phyloP scores from a whole-genome alignment of 2,113 vertebrate genomes.

The Gopherus evgoodei region DNA sequence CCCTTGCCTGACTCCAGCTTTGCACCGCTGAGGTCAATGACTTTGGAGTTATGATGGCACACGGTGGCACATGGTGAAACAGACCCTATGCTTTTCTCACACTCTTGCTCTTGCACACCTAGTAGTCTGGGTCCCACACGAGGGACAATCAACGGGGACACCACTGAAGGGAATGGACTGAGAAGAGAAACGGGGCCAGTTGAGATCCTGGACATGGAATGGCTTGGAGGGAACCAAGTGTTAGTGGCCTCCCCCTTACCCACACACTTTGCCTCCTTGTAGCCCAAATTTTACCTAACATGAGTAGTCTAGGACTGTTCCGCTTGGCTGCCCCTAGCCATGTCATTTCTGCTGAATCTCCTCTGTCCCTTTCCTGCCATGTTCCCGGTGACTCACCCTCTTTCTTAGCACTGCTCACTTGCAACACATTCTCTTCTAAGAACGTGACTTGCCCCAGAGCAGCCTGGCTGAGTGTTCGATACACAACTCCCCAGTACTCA shows the following conservation, averaged over 20 bases:
- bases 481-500: rapidly evolving
- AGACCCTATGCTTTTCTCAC: neutral
- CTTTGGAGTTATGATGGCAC: rapidly evolving
- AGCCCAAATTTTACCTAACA: too few relatives aligned
- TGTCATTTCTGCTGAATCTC: neutral
- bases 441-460: neutral
- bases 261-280: neutral
- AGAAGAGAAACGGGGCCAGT: neutral
- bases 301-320: too few relatives aligned
- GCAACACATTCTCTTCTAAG: neutral
- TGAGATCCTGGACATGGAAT: neutral
- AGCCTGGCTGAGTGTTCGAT: neutral
- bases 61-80: neutral
- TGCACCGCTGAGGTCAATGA: rapidly evolving
- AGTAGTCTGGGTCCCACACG: too few relatives aligned
- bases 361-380: neutral
- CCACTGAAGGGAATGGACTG: neutral
- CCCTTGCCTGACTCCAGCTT: neutral
- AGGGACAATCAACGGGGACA: too few relatives aligned
- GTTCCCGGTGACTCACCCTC: neutral
- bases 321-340: neutral
- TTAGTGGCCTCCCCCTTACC: neutral
- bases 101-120: too few relatives aligned
- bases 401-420: neutral
- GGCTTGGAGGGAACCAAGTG: neutral